Evolutionary conservation across 2,113 vertebrate species (phyloP).

Genomic region (Oryzias woworae): DNA sequence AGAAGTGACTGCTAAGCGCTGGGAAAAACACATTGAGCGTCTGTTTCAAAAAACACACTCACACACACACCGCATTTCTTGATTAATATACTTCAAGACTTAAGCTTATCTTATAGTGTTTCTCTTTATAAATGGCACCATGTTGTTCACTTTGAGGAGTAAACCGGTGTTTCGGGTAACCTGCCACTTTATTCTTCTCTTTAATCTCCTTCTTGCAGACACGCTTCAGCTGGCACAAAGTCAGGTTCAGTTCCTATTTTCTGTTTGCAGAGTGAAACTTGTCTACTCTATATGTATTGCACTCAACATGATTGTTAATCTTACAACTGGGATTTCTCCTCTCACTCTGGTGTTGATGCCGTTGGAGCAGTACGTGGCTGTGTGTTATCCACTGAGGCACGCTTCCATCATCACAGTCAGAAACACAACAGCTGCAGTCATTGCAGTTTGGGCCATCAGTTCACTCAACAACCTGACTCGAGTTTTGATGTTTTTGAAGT

Average conservation of each 20-base stretch:
- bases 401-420: constrained; percentile 50
- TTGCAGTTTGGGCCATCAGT: constrained; percentile 45
- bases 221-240: constrained; percentile 25
- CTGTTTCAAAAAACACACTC: too few relatives aligned
- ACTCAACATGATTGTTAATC: background rate
- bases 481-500: background rate
- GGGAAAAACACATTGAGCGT: too few relatives aligned
- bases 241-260: constrained; percentile 19
- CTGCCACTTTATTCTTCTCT: constrained; percentile 7
- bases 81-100: too few relatives aligned
- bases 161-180: constrained; percentile 5
- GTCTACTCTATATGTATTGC: constrained; percentile 20
- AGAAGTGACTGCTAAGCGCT: too few relatives aligned
- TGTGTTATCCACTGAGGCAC: constrained; percentile 68
- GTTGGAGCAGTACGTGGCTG: constrained; percentile 69
- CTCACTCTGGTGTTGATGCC: constrained; percentile 68
- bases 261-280: background rate
- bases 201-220: constrained; percentile 49
- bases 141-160: constrained; percentile 18
- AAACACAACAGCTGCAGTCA: constrained; percentile 43
- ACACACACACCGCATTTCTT: too few relatives aligned
- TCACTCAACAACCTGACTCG: background rate
- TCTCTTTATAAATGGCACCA: constrained; percentile 11
- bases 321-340: constrained; percentile 34
- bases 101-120: constrained; percentile 11